These are phyloP conservation scores for Notolepis coatsorum DNA, from an alignment of 2,797 vertebrate genomes.

Conservation along the genomic window DNA sequence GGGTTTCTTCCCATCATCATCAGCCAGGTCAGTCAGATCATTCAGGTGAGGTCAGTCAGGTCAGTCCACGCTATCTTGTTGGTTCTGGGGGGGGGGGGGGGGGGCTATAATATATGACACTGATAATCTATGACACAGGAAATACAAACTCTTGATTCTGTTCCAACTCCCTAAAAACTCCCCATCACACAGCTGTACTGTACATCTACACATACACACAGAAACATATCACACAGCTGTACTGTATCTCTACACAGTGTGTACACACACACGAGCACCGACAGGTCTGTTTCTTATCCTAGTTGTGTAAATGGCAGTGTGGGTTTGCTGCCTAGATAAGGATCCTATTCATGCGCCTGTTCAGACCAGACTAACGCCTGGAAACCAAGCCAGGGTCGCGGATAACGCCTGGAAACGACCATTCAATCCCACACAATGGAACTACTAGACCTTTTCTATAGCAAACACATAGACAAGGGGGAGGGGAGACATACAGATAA, in stretches of 20 bases:
- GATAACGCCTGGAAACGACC: conserved; percentile 26
- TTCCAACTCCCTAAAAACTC: too few species aligned
- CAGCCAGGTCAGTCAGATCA: too few species aligned
- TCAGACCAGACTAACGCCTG: conserved; percentile 1
- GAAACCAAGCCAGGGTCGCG: conserved; percentile 13
- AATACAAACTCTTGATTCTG: too few species aligned
- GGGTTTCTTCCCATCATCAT: too few species aligned
- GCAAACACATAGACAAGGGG: background rate
- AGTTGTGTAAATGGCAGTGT: conserved; percentile 9
- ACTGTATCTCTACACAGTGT: too few species aligned
- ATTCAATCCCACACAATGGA: conserved; percentile 16
- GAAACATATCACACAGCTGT: background rate
- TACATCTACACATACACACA: background rate
- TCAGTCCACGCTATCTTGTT: too few species aligned
- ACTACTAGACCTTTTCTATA: background rate
- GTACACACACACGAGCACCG: background rate
- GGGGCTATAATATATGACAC: too few species aligned
- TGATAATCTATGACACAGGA: too few species aligned
- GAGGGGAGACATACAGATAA: background rate
- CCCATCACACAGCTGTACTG: too few species aligned
- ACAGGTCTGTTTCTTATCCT: conserved; percentile 5
- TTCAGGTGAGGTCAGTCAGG: too few species aligned
- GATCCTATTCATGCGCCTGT: conserved; percentile 3
- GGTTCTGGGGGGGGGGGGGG: too few species aligned
- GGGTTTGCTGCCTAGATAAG: conserved; percentile 21